Evolutionary conservation across 2,888 invertebrate genomes (phyloP), one percentile per base, ranked within the genome.

Genomic region (Torymus tubicola): DNA sequence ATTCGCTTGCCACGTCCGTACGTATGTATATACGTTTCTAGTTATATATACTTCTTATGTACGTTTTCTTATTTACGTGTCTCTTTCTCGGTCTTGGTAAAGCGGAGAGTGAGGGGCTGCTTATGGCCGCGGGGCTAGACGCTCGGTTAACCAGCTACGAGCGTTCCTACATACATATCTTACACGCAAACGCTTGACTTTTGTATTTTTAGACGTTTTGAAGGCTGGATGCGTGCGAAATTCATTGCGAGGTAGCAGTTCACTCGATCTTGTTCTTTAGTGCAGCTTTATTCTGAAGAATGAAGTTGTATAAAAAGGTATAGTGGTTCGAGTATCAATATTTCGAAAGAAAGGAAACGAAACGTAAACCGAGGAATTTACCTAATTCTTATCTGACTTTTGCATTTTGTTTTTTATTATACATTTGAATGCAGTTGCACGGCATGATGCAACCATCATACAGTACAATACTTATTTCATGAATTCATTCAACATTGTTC

Each of bases 41-140:
- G 21, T 21, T 21, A 21, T 21, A 21, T 21, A 21, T 21, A 21
- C 21, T 21, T 21, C 42, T 5, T 42, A 42, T 42, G 24, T 74
- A 65, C 74, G 57, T 65, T 74, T 74, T 65, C 74, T 74, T 74
- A 74, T 74, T 74, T 74, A 74, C 64, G 74, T 65, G 50, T 65
- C 65, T 72, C 55, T 50, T 21, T 52, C 61, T 18, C 13, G 55
- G 53, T 24, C 42, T 13, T 1, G 24, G 42, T 8, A 8, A 8
- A 21, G 21, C 21, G 42, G 1, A 8, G 42, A 42, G 42, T 42
- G 5, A 42, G 42, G 2, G 53, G 31, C 52, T 73, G 31, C 52
- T 73, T 63, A 64, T 42, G 42, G 57, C 64, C 64, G 53, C 16
- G 55, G 42, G 64, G 73, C 64, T 31, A 73, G 73, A 74, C 65